A percentile compares a stretch with the other conserved stretches of the same genome.
Conservation (phyloP, 2,113 vertebrate species). For the Podilymbus podiceps region DNA sequence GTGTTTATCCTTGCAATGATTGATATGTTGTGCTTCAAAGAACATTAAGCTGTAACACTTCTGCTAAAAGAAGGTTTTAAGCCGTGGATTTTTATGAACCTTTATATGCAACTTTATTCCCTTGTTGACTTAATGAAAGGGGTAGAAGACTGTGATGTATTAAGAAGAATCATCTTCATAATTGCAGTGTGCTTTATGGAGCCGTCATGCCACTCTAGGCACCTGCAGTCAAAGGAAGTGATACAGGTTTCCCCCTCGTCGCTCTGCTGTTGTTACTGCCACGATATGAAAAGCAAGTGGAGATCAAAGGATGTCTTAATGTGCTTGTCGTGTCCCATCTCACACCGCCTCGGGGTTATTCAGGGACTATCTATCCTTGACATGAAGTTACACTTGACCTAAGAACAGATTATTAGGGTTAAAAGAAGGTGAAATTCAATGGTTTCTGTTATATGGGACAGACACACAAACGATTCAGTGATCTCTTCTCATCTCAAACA, state of each 20-base stretch:
- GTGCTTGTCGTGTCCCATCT: not conserved
- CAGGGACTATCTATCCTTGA: not conserved
- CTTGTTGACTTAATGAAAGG: not conserved
- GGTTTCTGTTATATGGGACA: not conserved
- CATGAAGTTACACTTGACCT: not conserved
- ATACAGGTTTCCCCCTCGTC: not conserved
- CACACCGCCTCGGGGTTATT: fast-evolving
- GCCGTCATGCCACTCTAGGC: not conserved
- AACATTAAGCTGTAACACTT: not conserved
- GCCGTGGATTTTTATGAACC: not conserved
- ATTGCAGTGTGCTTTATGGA: not conserved
- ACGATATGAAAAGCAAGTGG: not conserved
- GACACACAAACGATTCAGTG: not conserved
- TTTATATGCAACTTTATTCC: not conserved
- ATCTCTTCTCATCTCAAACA: not conserved
- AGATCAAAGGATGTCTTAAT: not conserved
- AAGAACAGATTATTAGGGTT: not conserved
- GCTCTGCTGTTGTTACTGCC: not conserved
- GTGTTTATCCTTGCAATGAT: not conserved
- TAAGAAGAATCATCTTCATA: not conserved
- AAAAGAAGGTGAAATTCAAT: not conserved
- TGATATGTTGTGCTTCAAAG: not conserved
- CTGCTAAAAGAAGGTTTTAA: not conserved
- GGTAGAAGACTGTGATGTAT: not conserved
- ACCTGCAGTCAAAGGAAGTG: not conserved